Evolutionary conservation across 2,797 vertebrate species (phyloP).

Genomic region (Squalus acanthias): DNA sequence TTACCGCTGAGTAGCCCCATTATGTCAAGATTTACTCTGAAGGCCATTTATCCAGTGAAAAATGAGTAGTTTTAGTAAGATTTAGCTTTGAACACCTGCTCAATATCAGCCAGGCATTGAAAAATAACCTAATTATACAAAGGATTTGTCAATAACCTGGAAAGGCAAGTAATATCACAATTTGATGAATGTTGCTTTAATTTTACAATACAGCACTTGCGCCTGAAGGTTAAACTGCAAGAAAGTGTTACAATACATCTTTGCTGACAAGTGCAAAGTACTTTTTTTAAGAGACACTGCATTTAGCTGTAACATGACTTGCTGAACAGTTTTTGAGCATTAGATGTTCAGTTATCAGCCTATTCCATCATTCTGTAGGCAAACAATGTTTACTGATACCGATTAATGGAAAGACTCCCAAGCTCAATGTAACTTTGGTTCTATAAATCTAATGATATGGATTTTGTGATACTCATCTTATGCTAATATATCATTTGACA

Average conservation of each 20-base stretch:
- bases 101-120: slow-evolving; percentile 42
- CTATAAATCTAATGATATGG: not conserved
- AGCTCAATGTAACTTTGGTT: not conserved
- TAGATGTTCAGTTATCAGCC: not conserved
- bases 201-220: slow-evolving; percentile 9
- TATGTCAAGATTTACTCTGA: slow-evolving; percentile 52
- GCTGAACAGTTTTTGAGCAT: not conserved
- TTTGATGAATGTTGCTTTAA: slow-evolving; percentile 35
- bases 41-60: slow-evolving; percentile 55
- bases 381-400: not conserved
- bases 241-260: slow-evolving; percentile 39
- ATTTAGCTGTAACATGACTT: not conserved
- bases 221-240: slow-evolving; percentile 28
- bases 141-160: slow-evolving; percentile 36
- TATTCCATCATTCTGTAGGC: not conserved
- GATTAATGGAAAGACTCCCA: not conserved
- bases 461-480: not conserved
- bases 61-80: slow-evolving; percentile 53
- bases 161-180: slow-evolving; percentile 22
- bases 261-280: slow-evolving; percentile 32
- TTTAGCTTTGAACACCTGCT: slow-evolving; percentile 50
- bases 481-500: not conserved
- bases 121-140: slow-evolving; percentile 41
- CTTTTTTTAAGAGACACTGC: not conserved
- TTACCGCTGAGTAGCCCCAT: slow-evolving; percentile 51